Evolutionary conservation across 2,797 vertebrate species (phyloP).

Genomic region (Trichosurus vulpecula): DNA sequence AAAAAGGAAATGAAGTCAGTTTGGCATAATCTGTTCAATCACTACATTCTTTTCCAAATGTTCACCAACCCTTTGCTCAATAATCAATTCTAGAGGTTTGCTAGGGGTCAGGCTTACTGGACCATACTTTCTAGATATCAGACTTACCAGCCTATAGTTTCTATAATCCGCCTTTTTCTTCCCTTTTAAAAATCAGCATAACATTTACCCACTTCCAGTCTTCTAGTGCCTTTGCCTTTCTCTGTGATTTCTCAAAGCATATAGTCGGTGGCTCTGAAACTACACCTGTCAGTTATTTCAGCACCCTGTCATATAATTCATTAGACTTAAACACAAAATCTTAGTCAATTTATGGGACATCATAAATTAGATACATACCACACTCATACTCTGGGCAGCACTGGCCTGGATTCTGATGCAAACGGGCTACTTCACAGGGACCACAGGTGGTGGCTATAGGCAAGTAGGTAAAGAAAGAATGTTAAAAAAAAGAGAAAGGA

Average conservation of each 20-base stretch:
- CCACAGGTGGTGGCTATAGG: constrained; percentile 89
- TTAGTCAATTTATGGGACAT: background rate
- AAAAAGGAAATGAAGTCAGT: background rate
- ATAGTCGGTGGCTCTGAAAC: background rate
- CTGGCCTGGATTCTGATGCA: constrained; percentile 84
- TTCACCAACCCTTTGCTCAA: background rate
- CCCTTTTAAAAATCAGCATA: background rate
- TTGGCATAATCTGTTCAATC: background rate
- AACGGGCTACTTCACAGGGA: constrained; percentile 89
- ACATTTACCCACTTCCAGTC: background rate
- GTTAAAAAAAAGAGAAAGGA: too few relatives aligned
- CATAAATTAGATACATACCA: constrained; percentile 85
- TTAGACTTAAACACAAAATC: too few relatives aligned
- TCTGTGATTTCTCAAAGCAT: background rate
- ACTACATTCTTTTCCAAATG: background rate
- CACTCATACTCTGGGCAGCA: constrained; percentile 96
- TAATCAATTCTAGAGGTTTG: background rate
- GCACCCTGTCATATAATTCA: background rate
- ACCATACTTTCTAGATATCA: background rate
- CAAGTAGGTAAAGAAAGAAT: background rate
- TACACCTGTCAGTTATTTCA: rapidly evolving
- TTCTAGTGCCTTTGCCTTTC: rapidly evolving
- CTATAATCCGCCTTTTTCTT: background rate
- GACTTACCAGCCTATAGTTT: background rate
- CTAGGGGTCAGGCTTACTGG: background rate